Conservation (phyloP, 2,113 vertebrate species). For the Theristicus caerulescens region DNA sequence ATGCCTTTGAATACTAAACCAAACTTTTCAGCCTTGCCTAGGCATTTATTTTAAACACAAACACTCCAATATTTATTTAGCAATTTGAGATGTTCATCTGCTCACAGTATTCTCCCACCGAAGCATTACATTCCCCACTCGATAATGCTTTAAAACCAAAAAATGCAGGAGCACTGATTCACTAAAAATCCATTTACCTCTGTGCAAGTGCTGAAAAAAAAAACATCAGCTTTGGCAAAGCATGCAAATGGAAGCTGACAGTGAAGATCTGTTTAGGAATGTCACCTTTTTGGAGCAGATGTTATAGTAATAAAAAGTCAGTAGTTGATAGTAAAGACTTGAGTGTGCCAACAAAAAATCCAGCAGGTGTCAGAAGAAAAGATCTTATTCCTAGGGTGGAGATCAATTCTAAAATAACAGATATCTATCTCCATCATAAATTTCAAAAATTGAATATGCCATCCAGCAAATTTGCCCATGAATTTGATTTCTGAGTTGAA, state of each 20-base stretch:
- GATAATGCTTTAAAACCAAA: neutral
- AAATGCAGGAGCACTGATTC: neutral
- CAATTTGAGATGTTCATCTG: conserved; percentile 19
- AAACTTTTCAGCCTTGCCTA: neutral
- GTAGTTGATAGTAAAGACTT: neutral
- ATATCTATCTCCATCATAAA: conserved; percentile 65
- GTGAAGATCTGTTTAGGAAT: neutral
- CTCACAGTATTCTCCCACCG: neutral
- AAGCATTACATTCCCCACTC: neutral
- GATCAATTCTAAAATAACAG: conserved; percentile 65
- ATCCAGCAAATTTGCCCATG: conserved; percentile 46
- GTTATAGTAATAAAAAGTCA: neutral
- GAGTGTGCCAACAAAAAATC: neutral
- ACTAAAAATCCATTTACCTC: neutral
- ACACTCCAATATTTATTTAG: conserved; percentile 42
- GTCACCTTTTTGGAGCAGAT: neutral
- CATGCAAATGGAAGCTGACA: neutral
- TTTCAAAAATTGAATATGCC: conserved; percentile 64
- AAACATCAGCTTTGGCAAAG: neutral
- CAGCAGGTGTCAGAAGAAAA: conserved; percentile 19
- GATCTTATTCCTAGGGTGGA: neutral
- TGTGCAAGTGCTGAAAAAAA: neutral
- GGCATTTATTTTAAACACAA: conserved; percentile 31
- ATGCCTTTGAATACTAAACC: neutral
- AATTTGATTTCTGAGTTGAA: conserved; percentile 61